Evolutionary conservation across 2,888 invertebrate species (phyloP).

Genomic region (Exocentrus adspersus): DNA sequence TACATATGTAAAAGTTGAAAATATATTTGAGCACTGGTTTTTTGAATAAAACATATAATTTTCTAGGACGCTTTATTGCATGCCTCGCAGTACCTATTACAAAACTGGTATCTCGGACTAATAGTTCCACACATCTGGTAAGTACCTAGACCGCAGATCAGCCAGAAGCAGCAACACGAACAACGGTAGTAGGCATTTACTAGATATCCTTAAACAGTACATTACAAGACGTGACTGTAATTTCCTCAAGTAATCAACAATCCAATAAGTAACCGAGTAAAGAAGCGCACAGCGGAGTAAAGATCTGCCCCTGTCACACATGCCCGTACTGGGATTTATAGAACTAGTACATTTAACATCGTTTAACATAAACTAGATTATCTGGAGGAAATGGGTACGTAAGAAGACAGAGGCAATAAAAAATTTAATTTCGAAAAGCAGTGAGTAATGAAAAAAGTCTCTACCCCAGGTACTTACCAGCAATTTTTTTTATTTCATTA

Average conservation of each 20-base stretch:
- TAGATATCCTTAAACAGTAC: conserved; percentile 8
- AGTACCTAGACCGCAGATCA: not conserved
- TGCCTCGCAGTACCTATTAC: too few relatives aligned
- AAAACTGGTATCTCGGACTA: not conserved
- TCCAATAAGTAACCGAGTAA: not conserved
- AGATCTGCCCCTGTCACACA: conserved; percentile 26
- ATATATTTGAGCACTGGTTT: too few relatives aligned
- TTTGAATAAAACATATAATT: too few relatives aligned
- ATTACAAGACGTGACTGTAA: not conserved
- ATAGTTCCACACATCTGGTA: not conserved
- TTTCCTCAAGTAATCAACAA: not conserved
- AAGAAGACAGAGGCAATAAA: not conserved
- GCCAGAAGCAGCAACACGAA: not conserved
- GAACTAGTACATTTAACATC: conserved; percentile 43
- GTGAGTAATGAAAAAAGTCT: too few relatives aligned
- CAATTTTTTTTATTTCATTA: too few relatives aligned
- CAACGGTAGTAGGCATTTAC: not conserved
- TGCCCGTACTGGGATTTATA: not conserved
- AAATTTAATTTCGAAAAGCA: too few relatives aligned
- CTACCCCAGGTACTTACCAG: too few relatives aligned
- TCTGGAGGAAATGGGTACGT: too few relatives aligned
- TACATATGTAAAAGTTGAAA: too few relatives aligned
- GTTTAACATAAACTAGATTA: conserved; percentile 38
- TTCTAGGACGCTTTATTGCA: too few relatives aligned
- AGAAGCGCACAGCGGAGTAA: conserved; percentile 15